phyloP scores from a whole-genome alignment of 1,140 invertebrate species.

The Phortica variegata region DNA sequence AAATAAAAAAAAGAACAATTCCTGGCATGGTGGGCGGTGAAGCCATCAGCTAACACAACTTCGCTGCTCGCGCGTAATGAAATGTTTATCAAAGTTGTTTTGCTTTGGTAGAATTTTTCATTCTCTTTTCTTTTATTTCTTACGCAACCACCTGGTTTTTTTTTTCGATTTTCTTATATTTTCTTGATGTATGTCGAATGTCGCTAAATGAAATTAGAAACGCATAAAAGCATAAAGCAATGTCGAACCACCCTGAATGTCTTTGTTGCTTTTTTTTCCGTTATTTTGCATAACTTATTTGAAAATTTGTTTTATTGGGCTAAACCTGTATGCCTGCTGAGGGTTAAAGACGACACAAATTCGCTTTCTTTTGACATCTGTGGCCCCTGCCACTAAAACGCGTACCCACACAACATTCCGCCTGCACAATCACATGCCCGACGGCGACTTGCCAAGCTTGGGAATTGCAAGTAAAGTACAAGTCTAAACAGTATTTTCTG shows the following conservation, averaged over 20 bases:
- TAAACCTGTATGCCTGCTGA: not conserved
- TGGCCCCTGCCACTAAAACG: too few species aligned
- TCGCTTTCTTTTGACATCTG: not conserved
- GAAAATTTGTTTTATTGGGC: not conserved
- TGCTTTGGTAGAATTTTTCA: not conserved
- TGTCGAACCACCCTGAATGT: conserved; percentile 1
- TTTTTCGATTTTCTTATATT: not conserved
- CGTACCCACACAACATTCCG: too few species aligned
- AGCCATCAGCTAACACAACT: too few species aligned
- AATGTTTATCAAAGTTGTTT: conserved; percentile 43
- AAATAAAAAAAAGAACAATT: conserved; percentile 29
- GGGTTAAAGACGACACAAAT: conserved; percentile 1
- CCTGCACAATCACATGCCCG: too few species aligned
- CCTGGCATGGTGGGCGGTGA: too few species aligned
- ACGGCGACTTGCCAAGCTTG: conserved; percentile 8
- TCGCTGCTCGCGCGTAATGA: conserved; percentile 23
- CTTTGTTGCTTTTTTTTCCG: conserved; percentile 11
- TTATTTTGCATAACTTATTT: not conserved
- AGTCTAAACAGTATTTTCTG: conserved; percentile 15
- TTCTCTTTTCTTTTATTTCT: not conserved
- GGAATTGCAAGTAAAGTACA: conserved; percentile 6
- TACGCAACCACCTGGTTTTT: not conserved
- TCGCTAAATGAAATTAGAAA: conserved; percentile 54
- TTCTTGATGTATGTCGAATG: conserved; percentile 30
- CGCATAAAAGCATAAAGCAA: conserved; percentile 51